A percentile compares a stretch with the other conserved stretches of the same genome.
These are phyloP conservation scores for Sebastes reedi DNA, from an alignment of 2,797 vertebrate genomes.

Conservation along the genomic window DNA sequence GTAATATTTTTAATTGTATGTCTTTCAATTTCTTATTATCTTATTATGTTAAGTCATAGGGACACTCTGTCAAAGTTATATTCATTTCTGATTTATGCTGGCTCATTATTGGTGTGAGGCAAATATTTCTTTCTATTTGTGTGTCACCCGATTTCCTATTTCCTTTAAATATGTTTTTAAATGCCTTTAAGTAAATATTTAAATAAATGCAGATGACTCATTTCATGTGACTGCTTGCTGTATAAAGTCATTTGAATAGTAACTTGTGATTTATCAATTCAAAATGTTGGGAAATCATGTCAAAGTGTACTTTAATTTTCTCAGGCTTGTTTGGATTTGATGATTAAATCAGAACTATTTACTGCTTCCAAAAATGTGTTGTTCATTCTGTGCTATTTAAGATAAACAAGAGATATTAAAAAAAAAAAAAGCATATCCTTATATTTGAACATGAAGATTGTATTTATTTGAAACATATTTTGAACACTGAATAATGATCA, in stretches of 20 bases:
- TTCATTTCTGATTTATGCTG: neutral
- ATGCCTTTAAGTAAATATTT: neutral
- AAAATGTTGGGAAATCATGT: neutral
- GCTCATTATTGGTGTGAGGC: neutral
- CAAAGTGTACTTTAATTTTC: neutral
- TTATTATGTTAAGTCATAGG: neutral
- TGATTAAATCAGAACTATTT: neutral
- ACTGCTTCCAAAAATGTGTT: neutral
- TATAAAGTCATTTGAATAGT: neutral
- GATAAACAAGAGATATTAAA: neutral
- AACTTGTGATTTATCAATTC: neutral
- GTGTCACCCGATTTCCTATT: neutral
- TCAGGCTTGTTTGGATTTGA: neutral
- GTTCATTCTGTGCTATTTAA: neutral
- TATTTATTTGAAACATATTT: neutral
- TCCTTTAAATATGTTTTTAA: neutral
- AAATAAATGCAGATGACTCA: constrained; percentile 26
- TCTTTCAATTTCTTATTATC: neutral
- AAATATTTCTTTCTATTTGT: neutral
- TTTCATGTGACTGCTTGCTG: neutral
- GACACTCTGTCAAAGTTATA: neutral
- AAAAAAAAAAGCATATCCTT: accelerated
- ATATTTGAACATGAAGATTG: neutral
- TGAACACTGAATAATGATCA: neutral
- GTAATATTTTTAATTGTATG: neutral